Conservation (phyloP, 2,113 vertebrate species). For the Cyprinodon brontotheroides region DNA sequence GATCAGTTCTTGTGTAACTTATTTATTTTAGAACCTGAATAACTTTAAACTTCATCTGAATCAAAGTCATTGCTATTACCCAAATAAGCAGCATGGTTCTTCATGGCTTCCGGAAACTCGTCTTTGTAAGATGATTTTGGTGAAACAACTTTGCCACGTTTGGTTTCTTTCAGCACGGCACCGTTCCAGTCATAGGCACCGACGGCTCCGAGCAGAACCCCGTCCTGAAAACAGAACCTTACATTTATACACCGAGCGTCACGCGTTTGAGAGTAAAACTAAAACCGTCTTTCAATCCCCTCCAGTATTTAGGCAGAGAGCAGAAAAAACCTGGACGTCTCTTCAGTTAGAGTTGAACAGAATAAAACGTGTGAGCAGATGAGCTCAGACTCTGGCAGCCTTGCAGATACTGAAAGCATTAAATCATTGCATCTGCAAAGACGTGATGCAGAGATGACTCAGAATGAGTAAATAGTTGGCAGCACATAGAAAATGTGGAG, state of each 20-base stretch:
- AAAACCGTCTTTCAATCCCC: too few species aligned
- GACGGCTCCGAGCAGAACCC: constrained; percentile 90
- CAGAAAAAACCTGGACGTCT: too few species aligned
- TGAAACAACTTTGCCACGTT: constrained; percentile 86
- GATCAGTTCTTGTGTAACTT: not conserved
- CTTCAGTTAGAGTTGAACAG: not conserved
- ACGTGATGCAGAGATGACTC: not conserved
- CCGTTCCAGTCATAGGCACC: constrained; percentile 97
- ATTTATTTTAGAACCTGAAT: not conserved
- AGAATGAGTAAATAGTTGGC: constrained; percentile 11
- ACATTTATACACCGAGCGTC: not conserved
- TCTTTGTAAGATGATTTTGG: constrained; percentile 88
- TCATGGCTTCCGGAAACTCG: constrained; percentile 94
- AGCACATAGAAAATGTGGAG: not conserved
- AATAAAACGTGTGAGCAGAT: not conserved
- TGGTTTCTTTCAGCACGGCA: constrained; percentile 92
- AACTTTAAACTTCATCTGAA: not conserved
- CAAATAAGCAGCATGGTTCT: constrained; percentile 92
- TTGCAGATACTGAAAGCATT: constrained; percentile 20
- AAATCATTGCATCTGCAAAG: constrained; percentile 1
- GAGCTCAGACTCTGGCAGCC: not conserved
- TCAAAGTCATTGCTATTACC: constrained; percentile 72
- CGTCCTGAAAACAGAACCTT: constrained; percentile 79
- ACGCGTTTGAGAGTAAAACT: too few species aligned
- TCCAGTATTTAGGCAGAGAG: too few species aligned